These are phyloP conservation scores for Acanthis flammea DNA, from an alignment of 2,797 vertebrate genomes.

Conservation along the genomic window DNA sequence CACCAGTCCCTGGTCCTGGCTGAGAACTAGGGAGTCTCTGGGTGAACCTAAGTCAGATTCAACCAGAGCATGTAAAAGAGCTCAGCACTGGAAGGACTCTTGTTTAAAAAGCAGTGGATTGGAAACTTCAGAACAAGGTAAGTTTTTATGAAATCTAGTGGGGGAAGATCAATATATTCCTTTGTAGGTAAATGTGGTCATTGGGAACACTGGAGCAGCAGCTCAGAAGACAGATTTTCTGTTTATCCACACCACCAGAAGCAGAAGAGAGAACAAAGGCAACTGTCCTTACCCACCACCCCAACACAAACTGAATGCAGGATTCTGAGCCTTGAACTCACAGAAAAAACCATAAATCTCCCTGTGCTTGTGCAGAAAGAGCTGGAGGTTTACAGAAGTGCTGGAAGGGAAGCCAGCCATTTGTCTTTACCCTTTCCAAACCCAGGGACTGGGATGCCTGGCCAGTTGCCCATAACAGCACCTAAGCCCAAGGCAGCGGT, in stretches of 20 bases:
- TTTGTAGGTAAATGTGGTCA: slow-evolving; percentile 1
- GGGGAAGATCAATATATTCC: neutral
- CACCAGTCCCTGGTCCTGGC: neutral
- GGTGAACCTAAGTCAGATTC: neutral
- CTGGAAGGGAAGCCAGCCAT: neutral
- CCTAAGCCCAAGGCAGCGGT: neutral
- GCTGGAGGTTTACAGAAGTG: neutral
- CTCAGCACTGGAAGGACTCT: neutral
- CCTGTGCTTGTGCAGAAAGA: neutral
- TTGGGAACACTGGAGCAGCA: neutral
- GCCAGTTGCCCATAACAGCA: neutral
- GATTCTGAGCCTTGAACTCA: neutral
- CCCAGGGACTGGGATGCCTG: neutral
- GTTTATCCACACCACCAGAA: neutral
- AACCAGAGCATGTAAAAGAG: accelerated
- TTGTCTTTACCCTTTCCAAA: neutral
- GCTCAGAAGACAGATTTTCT: neutral
- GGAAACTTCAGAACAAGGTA: neutral
- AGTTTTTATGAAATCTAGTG: neutral
- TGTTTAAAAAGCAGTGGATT: neutral
- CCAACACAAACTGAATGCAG: neutral
- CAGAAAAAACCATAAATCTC: neutral
- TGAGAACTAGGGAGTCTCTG: neutral
- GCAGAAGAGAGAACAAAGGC: neutral
- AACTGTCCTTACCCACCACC: neutral